Conservation (phyloP, 2,888 invertebrate genomes). For the Lysandra bellargus region DNA sequence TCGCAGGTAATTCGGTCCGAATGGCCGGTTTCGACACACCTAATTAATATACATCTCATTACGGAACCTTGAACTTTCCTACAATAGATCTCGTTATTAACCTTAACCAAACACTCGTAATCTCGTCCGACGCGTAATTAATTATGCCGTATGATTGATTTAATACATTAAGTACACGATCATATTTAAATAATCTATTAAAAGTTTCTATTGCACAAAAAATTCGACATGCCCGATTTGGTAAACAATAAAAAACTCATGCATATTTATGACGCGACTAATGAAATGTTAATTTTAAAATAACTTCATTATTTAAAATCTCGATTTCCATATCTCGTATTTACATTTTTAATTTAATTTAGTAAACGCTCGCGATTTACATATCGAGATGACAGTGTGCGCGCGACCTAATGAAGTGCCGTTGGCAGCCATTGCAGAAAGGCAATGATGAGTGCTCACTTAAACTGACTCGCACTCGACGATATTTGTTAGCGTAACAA, state of each 20-base stretch:
- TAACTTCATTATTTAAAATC: constrained; percentile 25
- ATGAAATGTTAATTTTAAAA: constrained; percentile 26
- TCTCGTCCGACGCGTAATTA: constrained; percentile 69
- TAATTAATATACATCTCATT: constrained; percentile 77
- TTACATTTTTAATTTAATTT: constrained; percentile 24
- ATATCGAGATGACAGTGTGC: constrained; percentile 31
- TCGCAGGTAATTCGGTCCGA: constrained; percentile 58
- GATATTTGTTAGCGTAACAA: constrained; percentile 67
- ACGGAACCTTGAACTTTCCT: constrained; percentile 75
- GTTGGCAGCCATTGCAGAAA: constrained; percentile 43
- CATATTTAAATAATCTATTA: constrained; percentile 77
- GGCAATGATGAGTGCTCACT: constrained; percentile 44
- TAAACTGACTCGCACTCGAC: constrained; percentile 52
- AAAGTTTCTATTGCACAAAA: constrained; percentile 71
- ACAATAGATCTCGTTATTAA: constrained; percentile 72
- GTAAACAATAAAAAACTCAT: constrained; percentile 72
- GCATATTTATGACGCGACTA: constrained; percentile 56
- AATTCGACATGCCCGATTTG: constrained; percentile 62
- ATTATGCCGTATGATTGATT: constrained; percentile 79
- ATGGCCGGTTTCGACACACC: constrained; percentile 59
- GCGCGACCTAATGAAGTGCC: constrained; percentile 41
- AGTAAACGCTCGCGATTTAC: constrained; percentile 12
- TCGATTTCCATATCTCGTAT: constrained; percentile 17
- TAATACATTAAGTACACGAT: constrained; percentile 77
- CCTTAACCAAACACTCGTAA: constrained; percentile 63